Conservation (phyloP, 2,888 invertebrate species). For the Melanargia galathea region DNA sequence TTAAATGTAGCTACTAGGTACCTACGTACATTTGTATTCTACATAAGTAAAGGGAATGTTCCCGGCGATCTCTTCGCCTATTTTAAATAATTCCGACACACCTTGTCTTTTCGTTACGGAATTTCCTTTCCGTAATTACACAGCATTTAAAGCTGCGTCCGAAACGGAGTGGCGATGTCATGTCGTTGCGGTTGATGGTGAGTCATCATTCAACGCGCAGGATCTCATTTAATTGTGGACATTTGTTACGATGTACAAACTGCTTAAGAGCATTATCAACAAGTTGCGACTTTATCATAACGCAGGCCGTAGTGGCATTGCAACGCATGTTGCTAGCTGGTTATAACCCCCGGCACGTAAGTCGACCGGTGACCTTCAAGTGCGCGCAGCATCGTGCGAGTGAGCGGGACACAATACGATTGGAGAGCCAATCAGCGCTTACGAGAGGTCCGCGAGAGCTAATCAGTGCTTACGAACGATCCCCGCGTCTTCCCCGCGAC, state of each 20-base stretch:
- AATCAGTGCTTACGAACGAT: too few species aligned
- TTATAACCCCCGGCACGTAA: too few species aligned
- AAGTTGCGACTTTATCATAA: not conserved
- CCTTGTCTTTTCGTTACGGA: conserved; percentile 73
- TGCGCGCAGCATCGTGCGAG: too few species aligned
- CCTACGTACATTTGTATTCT: too few species aligned
- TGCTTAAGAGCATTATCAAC: not conserved
- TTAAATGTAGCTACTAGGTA: too few species aligned
- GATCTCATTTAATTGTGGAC: conserved; percentile 18
- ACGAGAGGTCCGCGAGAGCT: too few species aligned
- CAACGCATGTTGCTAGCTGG: too few species aligned
- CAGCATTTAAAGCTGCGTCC: conserved; percentile 46
- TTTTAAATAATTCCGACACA: conserved; percentile 49
- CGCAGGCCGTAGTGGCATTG: not conserved
- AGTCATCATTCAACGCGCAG: conserved; percentile 23
- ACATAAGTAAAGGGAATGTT: not conserved
- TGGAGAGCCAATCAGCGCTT: too few species aligned
- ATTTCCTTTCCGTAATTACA: conserved; percentile 68
- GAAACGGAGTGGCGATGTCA: conserved; percentile 28
- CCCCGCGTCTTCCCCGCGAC: too few species aligned
- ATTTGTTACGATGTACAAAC: not conserved
- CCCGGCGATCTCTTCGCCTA: conserved; percentile 12
- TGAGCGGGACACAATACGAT: too few species aligned
- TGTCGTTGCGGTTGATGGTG: conserved; percentile 28
- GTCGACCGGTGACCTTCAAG: too few species aligned